These are phyloP conservation scores for Drosophila teissieri DNA, from an alignment of 1,140 invertebrate genomes.

Conservation along the genomic window DNA sequence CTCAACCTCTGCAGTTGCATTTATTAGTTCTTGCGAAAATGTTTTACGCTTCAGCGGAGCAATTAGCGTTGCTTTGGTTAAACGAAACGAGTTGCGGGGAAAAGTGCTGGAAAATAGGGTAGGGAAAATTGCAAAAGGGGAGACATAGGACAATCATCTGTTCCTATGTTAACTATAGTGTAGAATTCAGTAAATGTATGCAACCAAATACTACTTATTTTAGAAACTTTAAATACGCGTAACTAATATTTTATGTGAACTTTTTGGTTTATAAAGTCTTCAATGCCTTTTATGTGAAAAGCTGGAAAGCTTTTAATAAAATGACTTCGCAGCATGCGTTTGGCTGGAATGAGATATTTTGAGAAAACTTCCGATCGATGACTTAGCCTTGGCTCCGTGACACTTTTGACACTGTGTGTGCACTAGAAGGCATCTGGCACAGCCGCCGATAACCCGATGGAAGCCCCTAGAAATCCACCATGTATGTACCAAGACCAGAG, in stretches of 20 bases:
- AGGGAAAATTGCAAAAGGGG: not conserved
- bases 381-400: constrained; percentile 32
- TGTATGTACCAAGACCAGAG: constrained; percentile 22
- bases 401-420: constrained; percentile 62
- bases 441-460: constrained; percentile 15
- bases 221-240: too few relatives aligned
- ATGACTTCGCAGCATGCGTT: not conserved
- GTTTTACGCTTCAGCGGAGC: constrained; percentile 46
- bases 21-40: constrained; percentile 62
- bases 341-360: not conserved
- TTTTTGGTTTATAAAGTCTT: not conserved
- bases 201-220: too few relatives aligned
- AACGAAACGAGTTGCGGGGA: not conserved
- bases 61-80: constrained; percentile 44
- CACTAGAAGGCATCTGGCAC: constrained; percentile 24
- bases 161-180: not conserved
- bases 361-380: constrained; percentile 39
- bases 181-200: not conserved
- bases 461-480: constrained; percentile 8
- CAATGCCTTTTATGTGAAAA: too few relatives aligned
- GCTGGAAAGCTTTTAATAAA: not conserved
- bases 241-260: too few relatives aligned
- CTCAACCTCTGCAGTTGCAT: constrained; percentile 41
- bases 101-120: not conserved
- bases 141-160: not conserved